A percentile compares a stretch with the other conserved stretches of the same genome.
Conservation (phyloP, 1,140 invertebrate genomes). For the Acromyrmex charruanus region DNA sequence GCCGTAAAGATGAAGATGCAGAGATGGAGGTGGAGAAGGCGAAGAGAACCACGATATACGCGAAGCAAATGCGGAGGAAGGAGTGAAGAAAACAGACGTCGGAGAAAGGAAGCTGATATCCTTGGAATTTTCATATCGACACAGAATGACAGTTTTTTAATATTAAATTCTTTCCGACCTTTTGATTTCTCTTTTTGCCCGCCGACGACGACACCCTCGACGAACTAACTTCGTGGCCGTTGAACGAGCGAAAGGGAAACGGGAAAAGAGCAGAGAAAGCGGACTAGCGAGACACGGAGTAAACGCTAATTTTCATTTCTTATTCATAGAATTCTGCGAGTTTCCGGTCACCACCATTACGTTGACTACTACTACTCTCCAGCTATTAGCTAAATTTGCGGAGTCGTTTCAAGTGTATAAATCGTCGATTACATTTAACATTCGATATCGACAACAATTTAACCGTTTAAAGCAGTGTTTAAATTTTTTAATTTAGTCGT, state of each 20-base stretch:
- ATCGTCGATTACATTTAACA: constrained; percentile 6
- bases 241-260: constrained; percentile 54
- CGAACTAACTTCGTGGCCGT: constrained; percentile 56
- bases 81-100: constrained; percentile 73
- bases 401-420: constrained; percentile 18
- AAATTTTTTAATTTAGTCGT: background rate
- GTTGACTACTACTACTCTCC: constrained; percentile 11
- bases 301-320: constrained; percentile 71
- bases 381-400: constrained; percentile 35
- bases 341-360: constrained; percentile 22
- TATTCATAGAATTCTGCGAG: constrained; percentile 56
- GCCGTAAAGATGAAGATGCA: constrained; percentile 47
- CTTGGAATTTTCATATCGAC: constrained; percentile 86
- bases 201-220: constrained; percentile 59
- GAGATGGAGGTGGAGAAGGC: constrained; percentile 13
- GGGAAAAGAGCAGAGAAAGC: constrained; percentile 43
- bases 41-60: constrained; percentile 62
- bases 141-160: constrained; percentile 86
- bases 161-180: constrained; percentile 85
- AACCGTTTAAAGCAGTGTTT: background rate
- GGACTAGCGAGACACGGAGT: constrained; percentile 7
- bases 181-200: constrained; percentile 77
- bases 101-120: constrained; percentile 79
- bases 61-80: constrained; percentile 40
- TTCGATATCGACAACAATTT: background rate